Conservation (phyloP, 2,888 invertebrate species). For the Horisme vitalbata region DNA sequence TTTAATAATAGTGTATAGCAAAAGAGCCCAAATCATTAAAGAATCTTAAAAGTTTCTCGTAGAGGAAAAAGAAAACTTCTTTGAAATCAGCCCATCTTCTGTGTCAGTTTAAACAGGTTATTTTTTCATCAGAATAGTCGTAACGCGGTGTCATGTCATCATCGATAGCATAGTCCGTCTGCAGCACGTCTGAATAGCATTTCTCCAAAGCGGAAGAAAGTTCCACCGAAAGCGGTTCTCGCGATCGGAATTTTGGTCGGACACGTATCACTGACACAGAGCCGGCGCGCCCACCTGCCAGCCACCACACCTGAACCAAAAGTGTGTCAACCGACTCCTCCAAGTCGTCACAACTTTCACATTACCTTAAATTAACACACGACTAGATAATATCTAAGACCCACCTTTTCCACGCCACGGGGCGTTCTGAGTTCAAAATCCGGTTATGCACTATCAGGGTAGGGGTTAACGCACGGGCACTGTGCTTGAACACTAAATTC, state of each 20-base stretch:
- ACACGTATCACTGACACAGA: constrained; percentile 65
- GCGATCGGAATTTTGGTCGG: constrained; percentile 77
- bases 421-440: constrained; percentile 71
- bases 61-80: too few species aligned
- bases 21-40: too few species aligned
- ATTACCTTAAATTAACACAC: constrained; percentile 77
- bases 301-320: constrained; percentile 76
- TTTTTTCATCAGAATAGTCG: too few species aligned
- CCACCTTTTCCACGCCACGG: constrained; percentile 72
- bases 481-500: constrained; percentile 73
- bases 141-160: background rate
- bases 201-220: constrained; percentile 61
- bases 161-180: background rate
- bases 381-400: constrained; percentile 51
- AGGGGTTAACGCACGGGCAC: constrained; percentile 78
- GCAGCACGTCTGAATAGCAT: constrained; percentile 5
- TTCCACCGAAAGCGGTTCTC: constrained; percentile 73
- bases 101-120: too few species aligned
- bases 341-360: constrained; percentile 78
- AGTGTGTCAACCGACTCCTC: constrained; percentile 80
- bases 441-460: constrained; percentile 79
- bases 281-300: constrained; percentile 76
- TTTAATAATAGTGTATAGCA: too few species aligned
- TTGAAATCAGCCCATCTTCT: too few species aligned
- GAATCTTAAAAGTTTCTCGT: too few species aligned